A percentile compares a stretch with the other conserved stretches of the same genome.
These are phyloP conservation scores for Torymus tubicola DNA, from an alignment of 2,888 invertebrate species.

Conservation along the genomic window DNA sequence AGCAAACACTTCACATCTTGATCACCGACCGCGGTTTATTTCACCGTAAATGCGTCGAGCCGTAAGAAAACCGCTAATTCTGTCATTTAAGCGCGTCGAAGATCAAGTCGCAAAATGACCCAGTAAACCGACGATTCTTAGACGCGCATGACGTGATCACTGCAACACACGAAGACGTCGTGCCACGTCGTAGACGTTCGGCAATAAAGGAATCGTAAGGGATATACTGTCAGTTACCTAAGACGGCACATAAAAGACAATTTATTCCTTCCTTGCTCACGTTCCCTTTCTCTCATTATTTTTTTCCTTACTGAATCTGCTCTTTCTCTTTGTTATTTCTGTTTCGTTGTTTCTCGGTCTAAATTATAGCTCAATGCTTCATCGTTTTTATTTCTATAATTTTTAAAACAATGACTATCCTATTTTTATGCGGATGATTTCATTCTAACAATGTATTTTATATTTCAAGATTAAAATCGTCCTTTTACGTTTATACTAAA, in stretches of 20 bases:
- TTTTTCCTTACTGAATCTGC: slow-evolving; percentile 8
- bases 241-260: slow-evolving; percentile 13
- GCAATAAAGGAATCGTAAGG: slow-evolving; percentile 67
- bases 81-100: slow-evolving; percentile 28
- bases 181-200: slow-evolving; percentile 57
- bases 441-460: too few species aligned
- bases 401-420: background rate
- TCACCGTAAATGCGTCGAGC: slow-evolving; percentile 18
- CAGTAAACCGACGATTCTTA: slow-evolving; percentile 63
- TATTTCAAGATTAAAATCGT: too few species aligned
- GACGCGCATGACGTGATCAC: slow-evolving; percentile 66
- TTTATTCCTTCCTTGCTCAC: background rate
- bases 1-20: slow-evolving; percentile 40
- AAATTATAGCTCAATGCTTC: slow-evolving; percentile 10
- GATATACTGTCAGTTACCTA: slow-evolving; percentile 54
- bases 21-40: slow-evolving; percentile 30
- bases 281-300: slow-evolving; percentile 1
- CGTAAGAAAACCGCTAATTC: slow-evolving; percentile 44
- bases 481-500: too few species aligned
- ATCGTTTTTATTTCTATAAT: background rate
- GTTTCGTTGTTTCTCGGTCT: slow-evolving; percentile 17
- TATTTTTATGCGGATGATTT: too few species aligned
- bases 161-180: slow-evolving; percentile 64
- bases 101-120: slow-evolving; percentile 60
- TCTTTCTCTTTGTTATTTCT: slow-evolving; percentile 7